A percentile compares a stretch with the other conserved stretches of the same genome.
Evolutionary conservation across 2,113 vertebrate species (phyloP).

Genomic region (Myotis davidii): DNA sequence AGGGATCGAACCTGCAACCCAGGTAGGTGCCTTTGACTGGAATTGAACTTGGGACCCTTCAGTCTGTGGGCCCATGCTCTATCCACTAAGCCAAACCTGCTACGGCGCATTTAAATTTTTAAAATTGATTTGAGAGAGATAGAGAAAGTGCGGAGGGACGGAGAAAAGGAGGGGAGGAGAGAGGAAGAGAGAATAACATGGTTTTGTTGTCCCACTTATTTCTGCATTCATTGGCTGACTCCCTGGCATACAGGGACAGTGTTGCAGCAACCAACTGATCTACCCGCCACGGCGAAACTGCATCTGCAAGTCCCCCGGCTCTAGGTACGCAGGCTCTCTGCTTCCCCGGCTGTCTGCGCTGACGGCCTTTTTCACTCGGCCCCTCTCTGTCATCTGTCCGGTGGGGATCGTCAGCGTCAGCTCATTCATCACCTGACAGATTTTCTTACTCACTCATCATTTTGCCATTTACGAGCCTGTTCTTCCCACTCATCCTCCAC

Average conservation of each 20-base stretch:
- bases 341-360: neutral
- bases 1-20: too few species aligned
- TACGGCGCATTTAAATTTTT: too few species aligned
- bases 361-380: neutral
- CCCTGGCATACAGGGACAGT: fast-evolving
- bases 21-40: too few species aligned
- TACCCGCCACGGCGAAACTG: neutral
- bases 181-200: neutral
- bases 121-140: neutral
- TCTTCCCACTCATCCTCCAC: neutral
- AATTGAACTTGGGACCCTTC: too few species aligned
- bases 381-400: neutral
- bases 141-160: too few species aligned
- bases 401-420: neutral
- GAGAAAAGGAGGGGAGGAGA: neutral
- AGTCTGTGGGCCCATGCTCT: too few species aligned
- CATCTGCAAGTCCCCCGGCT: neutral
- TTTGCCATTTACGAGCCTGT: neutral
- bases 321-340: neutral
- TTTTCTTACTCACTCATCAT: constrained; percentile 34
- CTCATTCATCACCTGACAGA: constrained; percentile 55
- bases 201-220: neutral
- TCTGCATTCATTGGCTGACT: neutral
- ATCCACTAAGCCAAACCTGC: too few species aligned
- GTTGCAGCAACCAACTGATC: neutral